Evolutionary conservation across 2,888 invertebrate genomes (phyloP).

Genomic region (Agonopterix alstromeriana): DNA sequence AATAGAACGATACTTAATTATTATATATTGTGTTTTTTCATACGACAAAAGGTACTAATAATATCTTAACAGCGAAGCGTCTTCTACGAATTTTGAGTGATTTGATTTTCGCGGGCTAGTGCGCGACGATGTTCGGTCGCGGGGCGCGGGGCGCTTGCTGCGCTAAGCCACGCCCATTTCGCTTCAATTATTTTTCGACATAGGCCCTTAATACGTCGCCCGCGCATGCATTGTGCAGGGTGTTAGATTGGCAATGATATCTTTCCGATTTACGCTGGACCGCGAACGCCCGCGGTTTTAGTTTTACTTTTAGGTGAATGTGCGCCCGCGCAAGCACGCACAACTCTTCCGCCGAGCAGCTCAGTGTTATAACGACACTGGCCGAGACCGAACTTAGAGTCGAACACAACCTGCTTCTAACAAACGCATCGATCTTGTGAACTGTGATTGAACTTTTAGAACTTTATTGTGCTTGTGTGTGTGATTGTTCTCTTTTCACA

Average conservation of each 20-base stretch:
- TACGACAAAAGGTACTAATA: no score
- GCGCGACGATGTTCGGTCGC: no score
- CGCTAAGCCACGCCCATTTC: no score
- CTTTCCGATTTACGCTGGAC: conserved; percentile 33
- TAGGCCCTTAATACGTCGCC: conserved; percentile 45
- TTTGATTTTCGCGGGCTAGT: no score
- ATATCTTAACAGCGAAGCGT: no score
- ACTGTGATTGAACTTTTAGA: conserved; percentile 50
- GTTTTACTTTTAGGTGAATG: conserved; percentile 61
- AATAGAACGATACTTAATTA: no score
- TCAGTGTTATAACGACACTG: conserved; percentile 67
- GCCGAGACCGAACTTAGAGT: conserved; percentile 67
- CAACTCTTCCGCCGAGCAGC: conserved; percentile 55
- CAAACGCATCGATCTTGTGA: conserved; percentile 40
- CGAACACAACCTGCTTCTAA: conserved; percentile 34
- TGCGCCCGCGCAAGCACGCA: conserved; percentile 58
- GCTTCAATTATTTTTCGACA: no score
- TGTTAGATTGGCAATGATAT: conserved; percentile 45
- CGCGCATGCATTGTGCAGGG: conserved; percentile 39
- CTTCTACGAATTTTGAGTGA: no score
- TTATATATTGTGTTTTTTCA: no score
- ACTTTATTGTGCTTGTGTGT: conserved; percentile 50
- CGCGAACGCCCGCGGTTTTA: conserved; percentile 43
- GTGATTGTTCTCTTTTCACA: conserved; percentile 38
- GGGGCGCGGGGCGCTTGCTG: no score